Percentiles rank a stretch among this genome's conserved stretches.
Conservation (phyloP, 1,140 invertebrate genomes). For the Eupristina koningsbergeri region DNA sequence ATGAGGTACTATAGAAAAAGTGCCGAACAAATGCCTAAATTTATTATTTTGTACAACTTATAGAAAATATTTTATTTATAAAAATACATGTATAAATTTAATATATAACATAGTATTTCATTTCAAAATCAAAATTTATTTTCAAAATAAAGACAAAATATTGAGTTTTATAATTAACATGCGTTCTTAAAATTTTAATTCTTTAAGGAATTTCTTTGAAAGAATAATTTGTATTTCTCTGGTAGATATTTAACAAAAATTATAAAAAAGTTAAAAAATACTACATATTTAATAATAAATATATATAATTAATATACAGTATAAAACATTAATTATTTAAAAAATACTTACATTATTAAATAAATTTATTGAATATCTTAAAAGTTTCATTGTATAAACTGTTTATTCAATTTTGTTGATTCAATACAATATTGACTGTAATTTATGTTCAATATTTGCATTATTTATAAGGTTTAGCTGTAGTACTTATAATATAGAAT, state of each 20-base stretch:
- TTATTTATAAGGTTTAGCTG: background rate
- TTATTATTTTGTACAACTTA: background rate
- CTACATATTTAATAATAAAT: no score
- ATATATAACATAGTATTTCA: background rate
- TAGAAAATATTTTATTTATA: no score
- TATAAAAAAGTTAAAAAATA: no score
- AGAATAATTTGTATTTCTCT: no score
- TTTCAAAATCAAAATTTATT: no score
- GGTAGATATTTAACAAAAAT: no score
- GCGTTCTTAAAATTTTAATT: no score
- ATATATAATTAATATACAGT: background rate
- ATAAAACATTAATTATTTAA: background rate
- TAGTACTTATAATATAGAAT: background rate
- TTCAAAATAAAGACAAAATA: no score
- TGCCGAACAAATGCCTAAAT: no score
- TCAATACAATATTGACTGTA: background rate
- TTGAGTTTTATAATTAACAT: no score
- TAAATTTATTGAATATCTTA: conserved; percentile 36
- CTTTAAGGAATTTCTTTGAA: no score
- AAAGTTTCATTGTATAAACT: conserved; percentile 23
- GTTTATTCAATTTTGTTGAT: background rate
- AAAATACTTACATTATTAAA: background rate
- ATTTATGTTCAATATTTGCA: background rate
- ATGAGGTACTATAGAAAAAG: no score
- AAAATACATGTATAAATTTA: background rate